Evolutionary conservation across 1,140 invertebrate genomes (phyloP), one percentile per base, ranked within the genome.

Genomic region (Telenomus remus): DNA sequence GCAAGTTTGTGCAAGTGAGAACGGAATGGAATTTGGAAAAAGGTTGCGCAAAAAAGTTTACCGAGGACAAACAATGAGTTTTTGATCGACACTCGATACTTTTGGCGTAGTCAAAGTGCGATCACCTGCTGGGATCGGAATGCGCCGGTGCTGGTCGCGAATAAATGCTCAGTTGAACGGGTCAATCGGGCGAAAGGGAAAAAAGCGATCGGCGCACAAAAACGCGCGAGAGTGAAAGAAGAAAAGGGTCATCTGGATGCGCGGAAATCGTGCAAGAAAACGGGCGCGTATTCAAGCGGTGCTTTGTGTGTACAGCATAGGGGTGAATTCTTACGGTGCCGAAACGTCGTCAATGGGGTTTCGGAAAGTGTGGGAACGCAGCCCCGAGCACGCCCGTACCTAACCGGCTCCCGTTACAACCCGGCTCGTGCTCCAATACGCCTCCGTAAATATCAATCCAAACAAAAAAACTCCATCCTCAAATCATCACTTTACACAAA

Each of bases 301-400:
- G 39, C 63, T 73, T 51, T 76, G 73, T 69, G 37, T 56, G 61
- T 77, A 56, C 49, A 53, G 35, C 56, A 82, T 81, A 80, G 79
- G 80, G 80, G 80, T 76, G 75, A 81, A 81, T 81, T 83, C 79
- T 81, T 81, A 73, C 64, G 65, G 55, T 59, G 42, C 60, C n/a
- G n/a, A n/a, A n/a, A n/a, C n/a, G n/a, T n/a, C n/a, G 49, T 79
- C 69, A 81, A 82, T 76, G 65, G 78, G 56, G 50, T 13, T 60
- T 60, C 72, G 66, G 50, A 59, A 50, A 79, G 80, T 82, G 82
- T 82, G 82, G 80, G 82, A 82, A 82, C 71, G 73, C 15, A 51
- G 68, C 46, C 47, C 14, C 27, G 57, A 47, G 48, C 19, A 76
- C 71, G 78, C 79, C 79, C 79, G 71, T 80, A 83, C 81, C 27